These are phyloP conservation scores for Drosophila multiciliata DNA, from an alignment of 2,888 invertebrate genomes.

Conservation along the genomic window DNA sequence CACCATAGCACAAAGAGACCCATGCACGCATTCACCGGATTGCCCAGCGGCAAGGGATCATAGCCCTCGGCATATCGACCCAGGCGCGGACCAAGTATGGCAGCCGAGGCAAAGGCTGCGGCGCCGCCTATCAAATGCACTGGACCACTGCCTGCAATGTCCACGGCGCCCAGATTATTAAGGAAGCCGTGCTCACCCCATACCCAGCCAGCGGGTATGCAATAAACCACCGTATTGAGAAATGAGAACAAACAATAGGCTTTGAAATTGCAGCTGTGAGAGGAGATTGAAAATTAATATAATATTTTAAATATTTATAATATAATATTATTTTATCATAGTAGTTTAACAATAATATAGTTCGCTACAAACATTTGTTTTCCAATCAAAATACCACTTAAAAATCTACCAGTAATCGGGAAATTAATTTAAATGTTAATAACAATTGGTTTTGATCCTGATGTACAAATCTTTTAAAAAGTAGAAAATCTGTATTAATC, in stretches of 20 bases:
- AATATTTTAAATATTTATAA: not conserved
- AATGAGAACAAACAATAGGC: conserved; percentile 96
- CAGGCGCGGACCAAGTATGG: conserved; percentile 94
- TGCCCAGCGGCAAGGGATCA: conserved; percentile 91
- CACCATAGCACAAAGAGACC: conserved; percentile 97
- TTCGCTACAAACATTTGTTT: not conserved
- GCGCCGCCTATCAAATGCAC: conserved; percentile 94
- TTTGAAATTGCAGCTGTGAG: conserved; percentile 92
- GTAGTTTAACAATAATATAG: not conserved
- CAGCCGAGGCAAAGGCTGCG: conserved; percentile 93
- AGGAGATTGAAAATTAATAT: not conserved
- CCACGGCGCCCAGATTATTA: conserved; percentile 92
- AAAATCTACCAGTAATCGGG: too few species aligned
- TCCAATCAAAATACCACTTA: not conserved
- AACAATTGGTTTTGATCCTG: not conserved
- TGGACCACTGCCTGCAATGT: conserved; percentile 96
- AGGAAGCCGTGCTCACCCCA: conserved; percentile 96
- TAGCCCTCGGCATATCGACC: conserved; percentile 93
- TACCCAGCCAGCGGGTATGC: conserved; percentile 97
- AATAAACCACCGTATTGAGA: conserved; percentile 95
- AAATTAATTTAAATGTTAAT: not conserved
- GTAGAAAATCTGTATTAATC: not conserved
- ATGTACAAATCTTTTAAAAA: not conserved
- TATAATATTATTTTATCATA: not conserved
- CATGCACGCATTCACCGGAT: conserved; percentile 95